phyloP scores from a whole-genome alignment of 1,140 invertebrate species.

The Acromyrmex echinatior region DNA sequence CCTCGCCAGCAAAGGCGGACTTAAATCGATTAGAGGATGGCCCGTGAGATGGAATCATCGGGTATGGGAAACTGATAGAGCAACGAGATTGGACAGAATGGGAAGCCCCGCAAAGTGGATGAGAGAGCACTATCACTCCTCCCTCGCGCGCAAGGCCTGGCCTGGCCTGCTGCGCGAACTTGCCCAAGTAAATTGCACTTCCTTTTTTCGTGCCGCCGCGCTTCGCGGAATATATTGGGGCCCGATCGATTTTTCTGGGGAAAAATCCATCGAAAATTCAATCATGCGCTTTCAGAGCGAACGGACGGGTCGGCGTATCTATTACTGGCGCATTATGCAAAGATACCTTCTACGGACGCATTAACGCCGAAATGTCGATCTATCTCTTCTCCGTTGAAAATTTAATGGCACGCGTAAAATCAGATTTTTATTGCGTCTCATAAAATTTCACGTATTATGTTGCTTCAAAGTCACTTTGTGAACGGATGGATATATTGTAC shows the following conservation, averaged over 20 bases:
- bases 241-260: conserved; percentile 61
- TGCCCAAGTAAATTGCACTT: conserved; percentile 72
- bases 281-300: conserved; percentile 59
- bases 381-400: conserved; percentile 48
- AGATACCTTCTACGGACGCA: conserved; percentile 64
- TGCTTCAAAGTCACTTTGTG: neutral
- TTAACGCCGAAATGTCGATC: conserved; percentile 66
- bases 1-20: conserved; percentile 69
- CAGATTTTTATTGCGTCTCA: conserved; percentile 50
- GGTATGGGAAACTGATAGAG: conserved; percentile 79
- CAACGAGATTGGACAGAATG: conserved; percentile 80
- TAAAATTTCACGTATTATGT: conserved; percentile 25
- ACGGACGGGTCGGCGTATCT: conserved; percentile 26
- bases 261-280: conserved; percentile 65
- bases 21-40: conserved; percentile 81
- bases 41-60: conserved; percentile 72
- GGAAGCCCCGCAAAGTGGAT: conserved; percentile 81
- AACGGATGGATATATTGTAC: neutral
- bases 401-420: conserved; percentile 57
- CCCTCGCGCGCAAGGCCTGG: conserved; percentile 39
- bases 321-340: conserved; percentile 59
- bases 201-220: conserved; percentile 59
- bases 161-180: conserved; percentile 63
- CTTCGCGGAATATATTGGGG: conserved; percentile 44
- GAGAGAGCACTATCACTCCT: conserved; percentile 67